These are phyloP conservation scores for Mamestra brassicae DNA, from an alignment of 2,888 invertebrate species.

Conservation along the genomic window DNA sequence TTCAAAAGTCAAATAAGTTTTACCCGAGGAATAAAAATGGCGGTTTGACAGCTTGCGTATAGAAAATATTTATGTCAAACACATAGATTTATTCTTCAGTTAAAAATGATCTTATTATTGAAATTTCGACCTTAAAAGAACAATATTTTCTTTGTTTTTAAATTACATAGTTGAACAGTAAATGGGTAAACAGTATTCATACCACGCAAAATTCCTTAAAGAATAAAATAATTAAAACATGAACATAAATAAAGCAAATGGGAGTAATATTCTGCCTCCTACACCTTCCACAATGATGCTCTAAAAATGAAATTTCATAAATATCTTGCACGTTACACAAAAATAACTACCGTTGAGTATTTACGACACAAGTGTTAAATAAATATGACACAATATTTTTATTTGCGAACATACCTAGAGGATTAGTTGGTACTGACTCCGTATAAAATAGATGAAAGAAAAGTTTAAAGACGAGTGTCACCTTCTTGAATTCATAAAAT, in stretches of 20 bases:
- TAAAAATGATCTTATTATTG: no score
- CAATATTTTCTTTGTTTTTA: neutral
- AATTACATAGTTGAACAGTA: neutral
- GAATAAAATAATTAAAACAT: constrained; percentile 2
- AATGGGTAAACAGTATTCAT: no score
- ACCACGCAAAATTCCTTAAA: neutral
- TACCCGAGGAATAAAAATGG: no score
- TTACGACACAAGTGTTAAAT: constrained; percentile 23
- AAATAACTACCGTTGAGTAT: constrained; percentile 27
- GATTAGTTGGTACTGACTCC: neutral
- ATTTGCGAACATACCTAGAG: constrained; percentile 25
- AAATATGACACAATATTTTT: constrained; percentile 20
- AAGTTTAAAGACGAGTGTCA: neutral
- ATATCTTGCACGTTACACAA: constrained; percentile 36
- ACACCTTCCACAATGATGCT: constrained; percentile 38
- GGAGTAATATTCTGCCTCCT: constrained; percentile 36
- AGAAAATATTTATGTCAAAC: no score
- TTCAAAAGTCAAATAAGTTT: no score
- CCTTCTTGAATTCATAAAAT: constrained; percentile 6
- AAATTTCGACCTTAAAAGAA: no score
- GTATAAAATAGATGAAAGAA: constrained; percentile 16
- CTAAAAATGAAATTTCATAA: constrained; percentile 47
- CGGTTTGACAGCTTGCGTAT: no score
- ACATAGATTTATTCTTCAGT: no score
- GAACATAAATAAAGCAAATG: constrained; percentile 18